Evolutionary conservation across 2,888 invertebrate species (phyloP), one percentile per base, ranked within the genome.

Genomic region (Polylopha cassiicola): DNA sequence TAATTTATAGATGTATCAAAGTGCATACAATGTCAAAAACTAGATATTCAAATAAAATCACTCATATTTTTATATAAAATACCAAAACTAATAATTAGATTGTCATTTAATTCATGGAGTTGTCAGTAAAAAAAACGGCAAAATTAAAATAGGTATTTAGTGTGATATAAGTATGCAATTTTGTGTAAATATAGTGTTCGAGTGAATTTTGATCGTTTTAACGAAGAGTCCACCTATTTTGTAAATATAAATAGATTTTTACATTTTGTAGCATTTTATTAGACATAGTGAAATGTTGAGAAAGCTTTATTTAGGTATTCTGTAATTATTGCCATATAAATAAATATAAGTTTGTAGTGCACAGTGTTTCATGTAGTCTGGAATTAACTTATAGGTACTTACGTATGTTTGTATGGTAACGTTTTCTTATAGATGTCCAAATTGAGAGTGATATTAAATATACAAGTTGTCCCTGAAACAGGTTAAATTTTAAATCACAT

Each of bases 191-290:
- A 69, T 60, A 64, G 71, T 70, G 66, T 71, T 70, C n/a, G 80
- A 68, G 81, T 80, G 79, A 55, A 65, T 73, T 77, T 67, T 70
- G 69, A 70, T 65, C 65, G 71, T 75, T 79, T 69, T 73, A 75
- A 79, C 80, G 82, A 85, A 85, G 73, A 80, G 76, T 81, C 84
- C 84, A 85, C 84, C 84, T 84, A 81, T 80, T 80, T 79, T 84
- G 82, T 84, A 84, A 79, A 80, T 41, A 36, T 84, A 79, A 65
- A 71, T 75, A 77, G 75, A 73, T 71, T 82, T 82, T 79, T 81
- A 82, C 81, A 80, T 75, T 67, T 72, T 64, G 59, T 71, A 71
- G 60, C 61, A 58, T 57, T 59, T 66, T 62, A 58, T 60, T 65
- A 66, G 60, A 55, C 55, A 55, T 50, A 55, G 49, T 53, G 52